Percentiles rank a stretch among this genome's conserved stretches.
phyloP scores from a whole-genome alignment of 2,888 invertebrate genomes.

The Clanis bilineata region DNA sequence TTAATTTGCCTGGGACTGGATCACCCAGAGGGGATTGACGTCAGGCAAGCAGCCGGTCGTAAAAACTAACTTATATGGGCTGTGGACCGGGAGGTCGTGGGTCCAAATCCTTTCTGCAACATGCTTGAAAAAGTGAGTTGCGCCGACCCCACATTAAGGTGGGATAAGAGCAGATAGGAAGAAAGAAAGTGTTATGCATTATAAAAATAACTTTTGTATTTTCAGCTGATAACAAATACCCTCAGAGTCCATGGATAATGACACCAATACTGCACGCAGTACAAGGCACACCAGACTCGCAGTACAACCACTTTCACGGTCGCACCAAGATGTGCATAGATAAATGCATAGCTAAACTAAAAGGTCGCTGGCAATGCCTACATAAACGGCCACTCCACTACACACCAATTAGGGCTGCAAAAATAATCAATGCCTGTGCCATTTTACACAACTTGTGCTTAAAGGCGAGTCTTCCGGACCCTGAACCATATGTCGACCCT shows the following conservation, averaged over 20 bases:
- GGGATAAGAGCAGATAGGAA: no score
- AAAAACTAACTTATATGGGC: no score
- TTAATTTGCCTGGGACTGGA: no score
- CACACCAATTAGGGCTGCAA: slow-evolving; percentile 55
- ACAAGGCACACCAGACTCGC: slow-evolving; percentile 56
- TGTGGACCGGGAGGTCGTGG: no score
- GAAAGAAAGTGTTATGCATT: neutral
- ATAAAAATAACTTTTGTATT: neutral
- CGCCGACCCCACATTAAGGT: no score
- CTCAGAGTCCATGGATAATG: slow-evolving; percentile 59
- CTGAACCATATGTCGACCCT: slow-evolving; percentile 42
- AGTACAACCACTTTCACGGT: slow-evolving; percentile 57
- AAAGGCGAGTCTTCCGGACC: slow-evolving; percentile 45
- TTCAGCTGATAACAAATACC: slow-evolving; percentile 38
- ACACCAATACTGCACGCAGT: slow-evolving; percentile 52
- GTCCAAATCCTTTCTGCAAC: no score
- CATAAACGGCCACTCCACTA: slow-evolving; percentile 55
- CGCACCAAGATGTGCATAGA: slow-evolving; percentile 53
- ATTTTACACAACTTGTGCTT: slow-evolving; percentile 55
- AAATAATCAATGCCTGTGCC: slow-evolving; percentile 61
- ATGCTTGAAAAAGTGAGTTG: no score
- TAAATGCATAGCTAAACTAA: slow-evolving; percentile 50
- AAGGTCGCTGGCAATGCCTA: slow-evolving; percentile 57
- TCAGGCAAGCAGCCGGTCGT: no score
- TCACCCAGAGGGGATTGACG: no score